Base-by-base conservation (phyloP, 2,888 invertebrate species). In the Hipparchia sbordonii region DNA sequence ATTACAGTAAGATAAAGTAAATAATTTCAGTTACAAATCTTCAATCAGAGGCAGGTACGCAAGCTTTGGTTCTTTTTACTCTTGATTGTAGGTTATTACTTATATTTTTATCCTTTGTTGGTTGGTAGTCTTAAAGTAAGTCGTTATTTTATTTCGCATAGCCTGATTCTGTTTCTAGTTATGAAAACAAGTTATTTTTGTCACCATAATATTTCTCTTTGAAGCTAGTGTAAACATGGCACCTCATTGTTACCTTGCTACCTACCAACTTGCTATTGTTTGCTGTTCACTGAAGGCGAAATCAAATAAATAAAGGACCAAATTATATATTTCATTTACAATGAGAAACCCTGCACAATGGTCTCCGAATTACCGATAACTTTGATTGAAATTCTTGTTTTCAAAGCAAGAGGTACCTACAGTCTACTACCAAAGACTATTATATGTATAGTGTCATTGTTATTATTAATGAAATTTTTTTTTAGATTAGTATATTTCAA, bases 311-410 rank as follows among this genome's bases (percentile, higher is more conserved):
- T 79, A 78, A 76, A 76, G 74, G 72, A 62, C 70, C 69, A 72
- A 75, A 70, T 73, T 76, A 78, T 77, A 81, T 83, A 76, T 76
- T 77, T 77, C 72, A 71, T 65, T 75, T 72, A 82, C 81, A 85
- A 86, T 82, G 74, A 76, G 86, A 87, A 87, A 78, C 82, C 88
- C 74, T 79, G 75, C 67, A 81, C 80, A 83, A 80, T 78, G 79
- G 78, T 79, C 61, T 67, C 68, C 79, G 72, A 78, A 72, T 76
- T 72, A 74, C 66, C 73, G 81, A 84, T 82, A 80, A 81, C 81
- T 86, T 84, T 83, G 82, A 83, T 82, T 79, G 77, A 75, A 76
- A 82, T 83, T 79, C 77, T 80, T 80, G 78, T 79, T 82, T 82
- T 81, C 80, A 85, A 85, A 67, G 69, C 52, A 52, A 66, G 45